A percentile compares a stretch with the other conserved stretches of the same genome.
These are phyloP conservation scores for Caenorhabditis sp. DNA, from an alignment of 2,888 invertebrate genomes.

Conservation along the genomic window DNA sequence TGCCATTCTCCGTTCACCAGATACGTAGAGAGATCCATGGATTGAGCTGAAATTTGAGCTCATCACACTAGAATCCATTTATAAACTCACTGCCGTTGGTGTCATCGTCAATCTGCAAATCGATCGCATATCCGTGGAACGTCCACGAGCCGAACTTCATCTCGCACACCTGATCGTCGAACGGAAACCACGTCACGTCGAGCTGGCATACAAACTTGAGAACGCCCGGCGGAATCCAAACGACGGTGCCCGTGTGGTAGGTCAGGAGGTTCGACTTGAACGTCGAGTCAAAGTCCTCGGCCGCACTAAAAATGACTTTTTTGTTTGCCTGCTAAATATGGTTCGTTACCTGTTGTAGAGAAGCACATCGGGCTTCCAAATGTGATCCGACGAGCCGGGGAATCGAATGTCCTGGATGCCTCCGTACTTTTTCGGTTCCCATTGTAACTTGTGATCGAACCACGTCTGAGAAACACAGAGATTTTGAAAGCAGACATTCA, in stretches of 20 bases:
- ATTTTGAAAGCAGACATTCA: too few species aligned
- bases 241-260: conserved; percentile 69
- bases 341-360: conserved; percentile 74
- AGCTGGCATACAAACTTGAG: conserved; percentile 69
- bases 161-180: conserved; percentile 88
- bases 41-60: conserved; percentile 54
- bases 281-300: conserved; percentile 71
- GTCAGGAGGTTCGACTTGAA: conserved; percentile 71
- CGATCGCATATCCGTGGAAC: conserved; percentile 91
- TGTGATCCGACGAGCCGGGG: conserved; percentile 78
- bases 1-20: conserved; percentile 74
- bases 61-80: too few species aligned
- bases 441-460: conserved; percentile 72
- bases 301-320: conserved; percentile 63
- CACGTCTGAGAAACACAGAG: conserved; percentile 62
- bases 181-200: conserved; percentile 85
- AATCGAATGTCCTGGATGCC: conserved; percentile 74
- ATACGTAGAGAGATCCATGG: conserved; percentile 74
- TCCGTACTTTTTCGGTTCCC: conserved; percentile 71
- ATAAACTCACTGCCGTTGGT: conserved; percentile 48
- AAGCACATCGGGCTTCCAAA: conserved; percentile 89
- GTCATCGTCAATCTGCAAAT: conserved; percentile 83
- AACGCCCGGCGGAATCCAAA: conserved; percentile 76
- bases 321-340: too few species aligned
- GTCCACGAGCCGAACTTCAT: conserved; percentile 87